A percentile compares a stretch with the other conserved stretches of the same genome.
Conservation (phyloP, 2,797 vertebrate species). For the Takifugu rubripes region DNA sequence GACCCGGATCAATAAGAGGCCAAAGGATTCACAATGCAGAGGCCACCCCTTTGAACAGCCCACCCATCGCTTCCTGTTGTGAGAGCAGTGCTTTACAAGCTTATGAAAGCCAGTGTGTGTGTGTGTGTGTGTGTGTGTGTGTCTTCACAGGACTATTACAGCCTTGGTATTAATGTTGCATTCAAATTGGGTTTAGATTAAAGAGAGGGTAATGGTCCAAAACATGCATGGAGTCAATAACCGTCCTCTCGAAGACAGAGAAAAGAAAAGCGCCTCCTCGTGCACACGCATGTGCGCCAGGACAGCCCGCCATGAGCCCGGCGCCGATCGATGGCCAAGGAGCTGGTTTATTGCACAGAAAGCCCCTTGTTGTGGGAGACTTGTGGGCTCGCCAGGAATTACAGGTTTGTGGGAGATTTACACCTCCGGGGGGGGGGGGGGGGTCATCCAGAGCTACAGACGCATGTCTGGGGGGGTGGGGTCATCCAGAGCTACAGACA, state of each 20-base stretch:
- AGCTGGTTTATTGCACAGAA: constrained; percentile 44
- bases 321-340: constrained; percentile 45
- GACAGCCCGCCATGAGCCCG: constrained; percentile 34
- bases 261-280: constrained; percentile 11
- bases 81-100: constrained; percentile 37
- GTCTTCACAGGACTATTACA: not conserved
- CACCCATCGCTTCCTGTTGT: constrained; percentile 19
- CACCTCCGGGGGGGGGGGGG: constrained; percentile 1
- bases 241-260: not conserved
- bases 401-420: constrained; percentile 35
- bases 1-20: constrained; percentile 47
- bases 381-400: constrained; percentile 21
- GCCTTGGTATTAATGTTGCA: too few relatives aligned
- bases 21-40: constrained; percentile 54
- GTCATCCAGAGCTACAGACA: constrained; percentile 16
- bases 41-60: constrained; percentile 28
- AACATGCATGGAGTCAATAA: too few relatives aligned
- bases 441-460: constrained; percentile 19
- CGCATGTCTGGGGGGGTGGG: not conserved
- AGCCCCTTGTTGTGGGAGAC: constrained; percentile 21
- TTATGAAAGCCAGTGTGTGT: constrained; percentile 18
- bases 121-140: constrained; percentile 1
- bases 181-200: too few relatives aligned
- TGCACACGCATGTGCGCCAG: not conserved
- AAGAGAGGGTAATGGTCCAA: too few relatives aligned